Base-by-base conservation (phyloP, 2,797 vertebrate species). In the Sebastiscus albofasciatus region DNA sequence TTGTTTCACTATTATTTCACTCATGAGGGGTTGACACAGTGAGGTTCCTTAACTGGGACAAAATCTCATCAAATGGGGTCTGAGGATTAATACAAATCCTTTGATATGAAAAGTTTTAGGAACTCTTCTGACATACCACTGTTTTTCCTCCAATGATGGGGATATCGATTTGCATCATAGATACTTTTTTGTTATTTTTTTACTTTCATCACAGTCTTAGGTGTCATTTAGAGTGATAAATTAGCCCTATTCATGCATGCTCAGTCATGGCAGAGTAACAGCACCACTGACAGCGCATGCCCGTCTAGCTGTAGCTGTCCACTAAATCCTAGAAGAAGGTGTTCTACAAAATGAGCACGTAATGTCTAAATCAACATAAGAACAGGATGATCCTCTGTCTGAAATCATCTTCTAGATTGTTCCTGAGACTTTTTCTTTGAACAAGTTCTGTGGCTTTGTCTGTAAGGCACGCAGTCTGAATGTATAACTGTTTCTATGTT, bases 231-330 rank as follows among this genome's bases (percentile, higher is more conserved):
- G 12, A 67, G 46, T 2, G 18, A 22, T 24, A 55, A 46, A 6
- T 59, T 24, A 29, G 3, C 1, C 16, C 13, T 13, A 18, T 36
- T 72, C 52, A 56, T 60, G 20, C 27, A 31, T 6, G 26, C 34
- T 65, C 12, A 39, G 55, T 20, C 29, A 52, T 4, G 3, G 29
- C 72, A 75, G 52, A 67, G 31, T 9, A 62, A 67, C 39, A 83
- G 76, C 70, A 86, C 76, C 65, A 71, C 8, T 22, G 79, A 90
- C 60, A 83, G 76, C 12, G 1, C 58, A 74, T 16, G 42, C 16
- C 7, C 29, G 1, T 31, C 67, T 22, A 22, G 13, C 55, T 14
- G 0, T 80, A 22, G 11, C 55, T 14, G 0, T 80, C 49, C 4
- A 39, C 29, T 46, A 22, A 67, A 73, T 22, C 66, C 16, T 10